Conservation (phyloP, 2,888 invertebrate species). For the Drosophila multiciliata region DNA sequence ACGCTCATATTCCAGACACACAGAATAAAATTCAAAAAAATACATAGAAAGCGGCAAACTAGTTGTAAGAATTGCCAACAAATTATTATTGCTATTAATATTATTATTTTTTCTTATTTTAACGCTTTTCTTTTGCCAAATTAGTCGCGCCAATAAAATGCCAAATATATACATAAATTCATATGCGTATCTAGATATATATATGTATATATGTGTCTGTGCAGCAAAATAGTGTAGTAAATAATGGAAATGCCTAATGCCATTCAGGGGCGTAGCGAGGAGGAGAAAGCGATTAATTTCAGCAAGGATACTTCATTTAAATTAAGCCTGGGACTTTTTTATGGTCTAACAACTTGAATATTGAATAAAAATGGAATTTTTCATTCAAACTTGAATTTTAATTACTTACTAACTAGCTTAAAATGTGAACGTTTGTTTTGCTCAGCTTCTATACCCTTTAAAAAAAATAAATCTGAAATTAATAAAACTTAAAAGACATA, state of each 20-base stretch:
- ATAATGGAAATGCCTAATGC: conserved; percentile 49
- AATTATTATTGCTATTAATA: conserved; percentile 55
- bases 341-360: not conserved
- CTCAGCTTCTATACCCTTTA: too few species aligned
- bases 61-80: conserved; percentile 62
- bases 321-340: not conserved
- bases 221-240: conserved; percentile 59
- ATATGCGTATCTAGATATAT: conserved; percentile 29
- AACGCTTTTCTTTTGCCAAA: conserved; percentile 74
- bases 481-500: not conserved
- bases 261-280: conserved; percentile 1
- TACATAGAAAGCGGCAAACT: conserved; percentile 39
- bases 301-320: not conserved
- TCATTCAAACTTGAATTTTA: not conserved
- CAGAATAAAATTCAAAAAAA: conserved; percentile 52
- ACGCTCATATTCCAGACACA: conserved; percentile 64
- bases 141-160: conserved; percentile 74
- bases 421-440: not conserved
- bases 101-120: conserved; percentile 29
- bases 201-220: conserved; percentile 8
- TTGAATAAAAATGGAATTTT: not conserved
- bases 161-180: conserved; percentile 36
- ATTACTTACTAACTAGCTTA: not conserved
- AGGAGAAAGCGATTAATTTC: not conserved
- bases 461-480: not conserved